Evolutionary conservation across 2,113 vertebrate genomes (phyloP), one percentile per base, ranked within the genome.

Genomic region (Butorides virescens): DNA sequence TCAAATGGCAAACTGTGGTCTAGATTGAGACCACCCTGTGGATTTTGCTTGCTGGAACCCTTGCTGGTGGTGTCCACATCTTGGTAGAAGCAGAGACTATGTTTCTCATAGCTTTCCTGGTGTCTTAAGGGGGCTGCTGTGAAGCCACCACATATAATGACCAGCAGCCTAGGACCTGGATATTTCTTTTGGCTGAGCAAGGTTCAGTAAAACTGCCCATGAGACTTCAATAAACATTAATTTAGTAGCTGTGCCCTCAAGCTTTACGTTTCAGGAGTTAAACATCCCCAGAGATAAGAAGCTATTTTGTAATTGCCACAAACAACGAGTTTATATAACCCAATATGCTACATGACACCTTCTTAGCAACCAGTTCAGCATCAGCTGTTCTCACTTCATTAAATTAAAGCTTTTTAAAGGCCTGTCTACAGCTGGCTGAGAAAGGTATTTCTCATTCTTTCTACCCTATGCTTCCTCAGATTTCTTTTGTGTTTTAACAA

Each of bases 331-430:
- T 95, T 95, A 92, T 85, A 86, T 72, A 95, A 96, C 23, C 17
- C 32, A 61, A 76, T 50, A 74, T 32, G 78, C 77, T 81, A 95
- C 42, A 23, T 59, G 66, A 95, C 82, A 90, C 91, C 58, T 83
- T 94, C 94, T 92, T 86, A 91, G 87, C 91, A 96, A 92, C 25
- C 17, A 76, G 49, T 74, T 90, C 71, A 72, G 29, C 58, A 76
- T 87, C 61, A 89, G 58, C 34, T 92, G 49, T 78, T 93, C 67
- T 96, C 68, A 95, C 26, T 90, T 91, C 47, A 91, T 72, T 73
- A 89, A 87, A 93, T 88, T 88, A 80, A 84, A 70, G 56, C 47
- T 89, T 92, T 84, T 59, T 37, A 85, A 93, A 95, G 52, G 42
- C 23, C 36, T 84, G 26, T 59, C 73, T 67, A 34, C 47, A 88